Evolutionary conservation across 2,888 invertebrate genomes (phyloP).

Genomic region (Taenaris catops): DNA sequence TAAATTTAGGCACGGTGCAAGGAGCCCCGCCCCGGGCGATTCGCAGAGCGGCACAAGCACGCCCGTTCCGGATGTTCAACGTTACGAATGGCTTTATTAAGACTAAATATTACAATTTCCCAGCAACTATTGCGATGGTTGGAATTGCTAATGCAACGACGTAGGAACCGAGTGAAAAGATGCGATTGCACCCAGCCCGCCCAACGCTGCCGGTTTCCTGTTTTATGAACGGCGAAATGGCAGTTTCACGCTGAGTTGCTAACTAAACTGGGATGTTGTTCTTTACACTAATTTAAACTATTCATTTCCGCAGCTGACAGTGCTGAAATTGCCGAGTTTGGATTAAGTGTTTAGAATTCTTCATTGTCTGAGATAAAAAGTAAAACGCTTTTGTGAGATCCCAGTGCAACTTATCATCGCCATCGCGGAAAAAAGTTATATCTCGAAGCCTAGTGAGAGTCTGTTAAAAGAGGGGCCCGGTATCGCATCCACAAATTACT

Average conservation of each 20-base stretch:
- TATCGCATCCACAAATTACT: constrained; percentile 75
- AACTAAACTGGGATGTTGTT: constrained; percentile 47
- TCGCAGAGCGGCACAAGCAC: constrained; percentile 39
- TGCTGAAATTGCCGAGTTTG: constrained; percentile 23
- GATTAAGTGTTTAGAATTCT: constrained; percentile 25
- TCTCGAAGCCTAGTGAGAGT: constrained; percentile 46
- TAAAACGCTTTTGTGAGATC: constrained; percentile 13
- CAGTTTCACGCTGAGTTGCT: constrained; percentile 53
- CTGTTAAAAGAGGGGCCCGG: constrained; percentile 56
- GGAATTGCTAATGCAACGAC: constrained; percentile 66
- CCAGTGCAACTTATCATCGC: constrained; percentile 31
- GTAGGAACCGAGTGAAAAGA: constrained; percentile 62
- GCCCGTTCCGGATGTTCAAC: constrained; percentile 63
- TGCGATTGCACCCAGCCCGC: constrained; percentile 55
- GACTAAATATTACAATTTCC: constrained; percentile 73
- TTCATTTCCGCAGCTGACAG: constrained; percentile 33
- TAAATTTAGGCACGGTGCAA: constrained; percentile 44
- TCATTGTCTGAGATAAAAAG: constrained; percentile 19
- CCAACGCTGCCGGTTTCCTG: constrained; percentile 43
- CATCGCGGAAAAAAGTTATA: constrained; percentile 42
- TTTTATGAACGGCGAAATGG: constrained; percentile 67
- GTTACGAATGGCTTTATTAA: constrained; percentile 75
- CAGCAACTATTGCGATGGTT: constrained; percentile 62
- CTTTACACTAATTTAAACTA: constrained; percentile 50
- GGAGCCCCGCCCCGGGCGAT: constrained; percentile 44